Base-by-base conservation (phyloP, 2,113 vertebrate genomes). In the Rhinoptilus africanus region DNA sequence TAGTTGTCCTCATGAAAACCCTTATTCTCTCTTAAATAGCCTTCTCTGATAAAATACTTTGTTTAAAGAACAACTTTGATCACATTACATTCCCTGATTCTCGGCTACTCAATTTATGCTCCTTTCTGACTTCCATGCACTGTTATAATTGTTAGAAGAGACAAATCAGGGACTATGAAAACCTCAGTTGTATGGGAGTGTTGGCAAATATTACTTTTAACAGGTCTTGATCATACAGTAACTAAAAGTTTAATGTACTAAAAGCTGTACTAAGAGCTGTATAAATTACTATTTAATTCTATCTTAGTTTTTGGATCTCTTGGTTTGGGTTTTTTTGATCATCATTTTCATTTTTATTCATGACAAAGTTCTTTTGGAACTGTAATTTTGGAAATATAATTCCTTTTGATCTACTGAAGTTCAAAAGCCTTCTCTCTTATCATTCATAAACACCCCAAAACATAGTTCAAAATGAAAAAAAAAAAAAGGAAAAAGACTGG, bases 311-410 rank as follows among this genome's bases (percentile, higher is more conserved):
- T 50, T 57, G 50, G 6, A 39, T 35, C 3, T 35, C 35, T 53
- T 22, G 9, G 8, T 83, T 66, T 45, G 9, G 10, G 1, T 0
- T 1, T 39, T 71, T 50, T 59, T 21, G n/a, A 75, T 39, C 9
- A 43, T 9, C 2, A 43, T 48, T 67, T 78, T 3, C 7, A 41
- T 37, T 79, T 82, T 88, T 50, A 59, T 60, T 75, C 26, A 72
- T n/a, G 5, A 22, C 2, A 10, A 72, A 54, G 3, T 74, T 88
- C 28, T 66, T 93, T 62, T 73, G 2, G 20, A 92, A 37, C 4
- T 54, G 32, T 19, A 68, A 78, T 62, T 92, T 66, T 74, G 3
- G 17, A 91, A 51, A 91, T 30, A 18, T n/a, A 43, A 34, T 56
- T 81, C 15, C 5, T 68, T 59, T 59, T 50, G 27, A 67, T 69